Conservation (phyloP, 2,888 invertebrate genomes). For the Dysmachus trigonus region DNA sequence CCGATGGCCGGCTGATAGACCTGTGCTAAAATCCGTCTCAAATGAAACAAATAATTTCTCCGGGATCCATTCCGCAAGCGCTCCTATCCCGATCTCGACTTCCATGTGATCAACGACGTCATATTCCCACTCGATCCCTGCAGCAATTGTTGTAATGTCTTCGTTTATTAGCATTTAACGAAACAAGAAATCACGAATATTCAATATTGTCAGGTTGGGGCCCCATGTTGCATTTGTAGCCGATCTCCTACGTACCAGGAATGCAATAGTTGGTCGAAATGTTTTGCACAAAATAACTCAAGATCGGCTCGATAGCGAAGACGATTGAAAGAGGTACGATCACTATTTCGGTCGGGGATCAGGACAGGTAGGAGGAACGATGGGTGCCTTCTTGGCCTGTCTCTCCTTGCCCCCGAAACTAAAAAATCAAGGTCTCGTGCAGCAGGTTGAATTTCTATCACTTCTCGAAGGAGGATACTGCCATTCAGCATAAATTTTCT, state of each 20-base stretch:
- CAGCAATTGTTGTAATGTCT: conserved; percentile 45
- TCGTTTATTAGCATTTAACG: conserved; percentile 46
- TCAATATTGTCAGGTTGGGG: conserved; percentile 42
- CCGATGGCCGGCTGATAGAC: neutral
- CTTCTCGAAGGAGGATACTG: neutral
- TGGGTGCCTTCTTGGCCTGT: neutral
- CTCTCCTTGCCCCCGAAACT: neutral
- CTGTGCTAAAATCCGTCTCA: conserved; percentile 9
- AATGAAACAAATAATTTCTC: conserved; percentile 33
- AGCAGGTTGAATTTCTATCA: conserved; percentile 31
- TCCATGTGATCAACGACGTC: conserved; percentile 24
- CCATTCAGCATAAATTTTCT: conserved; percentile 40
- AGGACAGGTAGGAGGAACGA: neutral
- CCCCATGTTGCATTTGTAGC: conserved; percentile 37
- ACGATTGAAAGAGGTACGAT: neutral
- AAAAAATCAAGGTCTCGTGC: conserved; percentile 21
- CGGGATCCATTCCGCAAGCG: neutral
- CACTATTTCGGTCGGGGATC: neutral
- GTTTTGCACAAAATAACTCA: conserved; percentile 46
- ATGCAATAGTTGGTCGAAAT: conserved; percentile 2
- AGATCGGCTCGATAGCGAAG: conserved; percentile 15
- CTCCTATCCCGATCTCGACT: neutral
- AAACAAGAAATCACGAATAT: conserved; percentile 47
- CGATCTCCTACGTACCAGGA: conserved; percentile 22
- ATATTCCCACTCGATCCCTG: conserved; percentile 23